These are phyloP conservation scores for Epinotia demarniana DNA, from an alignment of 2,888 invertebrate species.

Conservation along the genomic window DNA sequence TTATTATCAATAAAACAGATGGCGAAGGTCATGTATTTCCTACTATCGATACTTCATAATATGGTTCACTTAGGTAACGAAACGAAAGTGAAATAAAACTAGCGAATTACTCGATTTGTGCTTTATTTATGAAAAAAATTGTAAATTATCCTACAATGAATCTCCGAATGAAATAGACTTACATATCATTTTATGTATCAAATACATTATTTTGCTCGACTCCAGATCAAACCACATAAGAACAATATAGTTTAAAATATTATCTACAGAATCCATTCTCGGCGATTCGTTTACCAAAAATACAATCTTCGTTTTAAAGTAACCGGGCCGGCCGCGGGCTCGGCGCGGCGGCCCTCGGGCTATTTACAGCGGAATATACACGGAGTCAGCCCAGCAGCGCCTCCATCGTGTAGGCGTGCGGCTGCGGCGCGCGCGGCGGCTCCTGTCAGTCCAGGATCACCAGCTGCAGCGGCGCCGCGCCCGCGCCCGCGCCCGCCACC, in stretches of 20 bases:
- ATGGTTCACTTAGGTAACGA: background rate
- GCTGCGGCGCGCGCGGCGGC: constrained; percentile 73
- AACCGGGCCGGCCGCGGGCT: constrained; percentile 47
- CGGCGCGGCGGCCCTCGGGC: constrained; percentile 45
- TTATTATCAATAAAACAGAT: no score
- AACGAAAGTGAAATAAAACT: constrained; percentile 68
- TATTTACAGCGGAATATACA: constrained; percentile 62
- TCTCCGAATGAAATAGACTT: constrained; percentile 86
- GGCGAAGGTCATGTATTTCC: no score
- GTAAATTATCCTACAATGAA: constrained; percentile 87
- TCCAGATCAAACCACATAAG: constrained; percentile 84
- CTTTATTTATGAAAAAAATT: constrained; percentile 88
- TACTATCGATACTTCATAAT: no score
- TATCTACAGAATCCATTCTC: constrained; percentile 84
- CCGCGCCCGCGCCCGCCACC: constrained; percentile 57
- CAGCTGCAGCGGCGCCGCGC: constrained; percentile 84
- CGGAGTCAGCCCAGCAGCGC: constrained; percentile 84
- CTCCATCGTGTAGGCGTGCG: constrained; percentile 87
- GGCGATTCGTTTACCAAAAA: constrained; percentile 83
- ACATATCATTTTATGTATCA: constrained; percentile 85
- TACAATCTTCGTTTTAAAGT: constrained; percentile 74
- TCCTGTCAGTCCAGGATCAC: constrained; percentile 90
- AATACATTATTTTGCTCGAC: constrained; percentile 83
- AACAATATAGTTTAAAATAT: constrained; percentile 84
- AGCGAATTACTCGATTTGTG: constrained; percentile 83